Evolutionary conservation across 2,888 invertebrate genomes (phyloP).

Genomic region (Rotaria magnacalcarata): DNA sequence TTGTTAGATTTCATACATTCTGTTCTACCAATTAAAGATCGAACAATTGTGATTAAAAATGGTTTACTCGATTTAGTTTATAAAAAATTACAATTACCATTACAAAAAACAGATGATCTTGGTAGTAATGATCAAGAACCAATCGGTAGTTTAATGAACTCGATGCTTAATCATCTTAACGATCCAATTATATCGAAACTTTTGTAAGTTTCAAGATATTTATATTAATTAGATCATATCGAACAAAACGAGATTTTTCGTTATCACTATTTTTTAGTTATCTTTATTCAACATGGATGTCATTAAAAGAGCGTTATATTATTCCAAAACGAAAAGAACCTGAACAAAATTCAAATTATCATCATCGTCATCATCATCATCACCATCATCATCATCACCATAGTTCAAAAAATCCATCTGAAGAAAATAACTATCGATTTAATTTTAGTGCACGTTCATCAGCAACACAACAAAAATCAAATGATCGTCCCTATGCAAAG

Average conservation of each 20-base stretch:
- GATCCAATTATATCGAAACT: neutral
- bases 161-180: neutral
- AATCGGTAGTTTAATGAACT: neutral
- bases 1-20: neutral
- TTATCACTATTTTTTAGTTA: neutral
- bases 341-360: neutral
- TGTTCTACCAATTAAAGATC: neutral
- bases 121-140: neutral
- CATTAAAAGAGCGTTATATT: neutral
- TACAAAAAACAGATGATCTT: neutral
- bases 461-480: neutral
- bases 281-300: constrained; percentile 10
- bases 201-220: neutral
- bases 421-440: neutral
- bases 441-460: neutral
- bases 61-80: neutral
- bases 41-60: neutral
- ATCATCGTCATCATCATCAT: neutral
- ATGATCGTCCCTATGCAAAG: neutral
- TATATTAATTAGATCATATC: too few relatives aligned
- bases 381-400: neutral
- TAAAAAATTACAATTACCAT: neutral
- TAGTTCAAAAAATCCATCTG: neutral
- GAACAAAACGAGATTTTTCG: too few relatives aligned
- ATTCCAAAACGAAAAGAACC: constrained; percentile 23